phyloP scores from a whole-genome alignment of 2,113 vertebrate species.

The Chionomys nivalis region DNA sequence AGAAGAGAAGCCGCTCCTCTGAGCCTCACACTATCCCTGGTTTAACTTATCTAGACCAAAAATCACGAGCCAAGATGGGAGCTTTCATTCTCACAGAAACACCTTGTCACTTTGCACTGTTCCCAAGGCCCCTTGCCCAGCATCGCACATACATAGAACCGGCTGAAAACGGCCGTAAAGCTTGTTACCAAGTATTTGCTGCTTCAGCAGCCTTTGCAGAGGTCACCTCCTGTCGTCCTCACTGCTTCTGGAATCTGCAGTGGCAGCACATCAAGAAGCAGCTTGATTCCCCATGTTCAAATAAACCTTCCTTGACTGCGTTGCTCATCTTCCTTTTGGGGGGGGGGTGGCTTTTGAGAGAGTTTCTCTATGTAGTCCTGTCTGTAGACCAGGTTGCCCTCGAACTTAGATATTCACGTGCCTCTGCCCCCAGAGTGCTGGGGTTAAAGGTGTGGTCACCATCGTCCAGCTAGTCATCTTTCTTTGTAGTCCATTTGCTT shows the following conservation, averaged over 20 bases:
- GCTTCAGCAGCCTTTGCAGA: neutral
- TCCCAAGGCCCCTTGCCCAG: neutral
- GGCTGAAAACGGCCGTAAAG: neutral
- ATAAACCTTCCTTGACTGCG: neutral
- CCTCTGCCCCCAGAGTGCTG: neutral
- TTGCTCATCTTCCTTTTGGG: neutral
- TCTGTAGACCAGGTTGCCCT: neutral
- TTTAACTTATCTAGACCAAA: slow-evolving; percentile 19
- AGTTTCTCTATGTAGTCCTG: neutral
- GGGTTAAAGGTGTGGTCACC: neutral
- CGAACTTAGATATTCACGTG: neutral
- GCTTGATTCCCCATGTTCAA: neutral
- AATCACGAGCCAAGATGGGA: neutral
- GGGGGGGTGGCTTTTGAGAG: neutral
- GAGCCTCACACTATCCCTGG: neutral
- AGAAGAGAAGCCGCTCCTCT: neutral
- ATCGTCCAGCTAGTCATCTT: neutral
- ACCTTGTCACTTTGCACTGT: neutral
- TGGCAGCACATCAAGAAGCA: neutral
- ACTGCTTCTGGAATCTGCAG: neutral
- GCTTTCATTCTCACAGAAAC: neutral
- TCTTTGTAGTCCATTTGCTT: slow-evolving; percentile 22
- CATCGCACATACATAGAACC: neutral
- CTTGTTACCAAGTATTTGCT: neutral
- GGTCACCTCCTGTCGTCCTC: neutral